These are phyloP conservation scores for Coelopa pilipes DNA, from an alignment of 2,888 invertebrate species.

Conservation along the genomic window DNA sequence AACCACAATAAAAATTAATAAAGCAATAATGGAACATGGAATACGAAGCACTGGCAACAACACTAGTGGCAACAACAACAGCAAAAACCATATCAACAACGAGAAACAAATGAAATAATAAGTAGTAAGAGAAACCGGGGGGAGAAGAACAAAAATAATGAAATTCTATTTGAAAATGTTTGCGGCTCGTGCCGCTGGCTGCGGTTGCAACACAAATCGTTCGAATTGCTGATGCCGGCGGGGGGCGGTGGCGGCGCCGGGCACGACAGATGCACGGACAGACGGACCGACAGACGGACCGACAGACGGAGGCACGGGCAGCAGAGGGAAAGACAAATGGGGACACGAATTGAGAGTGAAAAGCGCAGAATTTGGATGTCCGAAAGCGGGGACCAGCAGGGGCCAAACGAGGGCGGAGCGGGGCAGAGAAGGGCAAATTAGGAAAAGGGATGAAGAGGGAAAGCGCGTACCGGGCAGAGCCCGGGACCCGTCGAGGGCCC, in stretches of 20 bases:
- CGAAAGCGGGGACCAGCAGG: neutral
- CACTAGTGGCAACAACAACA: too few relatives aligned
- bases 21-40: neutral
- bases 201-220: neutral
- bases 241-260: neutral
- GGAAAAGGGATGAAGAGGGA: too few relatives aligned
- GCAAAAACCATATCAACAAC: too few relatives aligned
- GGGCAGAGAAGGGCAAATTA: too few relatives aligned
- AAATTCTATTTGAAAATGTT: conserved; percentile 19
- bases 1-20: conserved; percentile 13
- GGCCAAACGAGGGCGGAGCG: too few relatives aligned
- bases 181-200: conserved; percentile 20
- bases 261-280: neutral
- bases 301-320: neutral
- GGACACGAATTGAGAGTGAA: conserved; percentile 1
- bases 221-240: neutral
- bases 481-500: too few relatives aligned
- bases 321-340: neutral
- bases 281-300: neutral
- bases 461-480: too few relatives aligned
- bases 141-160: neutral
- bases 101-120: too few relatives aligned
- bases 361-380: neutral
- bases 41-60: neutral
- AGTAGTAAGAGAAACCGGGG: too few relatives aligned